Percentiles rank a stretch among this genome's conserved stretches.
phyloP scores from a whole-genome alignment of 2,797 vertebrate species.

The Echeneis naucrates region DNA sequence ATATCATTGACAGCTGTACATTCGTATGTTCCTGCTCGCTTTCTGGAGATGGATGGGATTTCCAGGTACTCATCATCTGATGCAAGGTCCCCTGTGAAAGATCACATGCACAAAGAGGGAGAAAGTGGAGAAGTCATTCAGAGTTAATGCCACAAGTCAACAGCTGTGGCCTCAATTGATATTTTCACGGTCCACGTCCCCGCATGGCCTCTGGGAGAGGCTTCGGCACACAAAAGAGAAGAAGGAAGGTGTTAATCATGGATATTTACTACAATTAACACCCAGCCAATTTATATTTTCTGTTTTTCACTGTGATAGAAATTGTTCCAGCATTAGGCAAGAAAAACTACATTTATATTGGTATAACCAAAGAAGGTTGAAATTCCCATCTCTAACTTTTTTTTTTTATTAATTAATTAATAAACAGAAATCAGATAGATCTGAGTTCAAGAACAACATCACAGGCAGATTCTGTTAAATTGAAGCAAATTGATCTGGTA shows the following conservation, averaged over 20 bases:
- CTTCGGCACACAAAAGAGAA: neutral
- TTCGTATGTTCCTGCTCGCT: conserved; percentile 83
- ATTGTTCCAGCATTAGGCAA: neutral
- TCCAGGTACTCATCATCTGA: conserved; percentile 86
- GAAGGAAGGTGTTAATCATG: conserved; percentile 12
- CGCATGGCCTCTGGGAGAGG: neutral
- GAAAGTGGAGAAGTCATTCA: conserved; percentile 44
- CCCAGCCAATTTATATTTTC: neutral
- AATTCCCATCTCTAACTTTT: neutral
- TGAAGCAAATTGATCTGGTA: neutral
- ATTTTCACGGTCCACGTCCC: conserved; percentile 9
- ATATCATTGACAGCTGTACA: conserved; percentile 87
- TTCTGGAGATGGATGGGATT: conserved; percentile 83
- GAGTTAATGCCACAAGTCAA: conserved; percentile 44
- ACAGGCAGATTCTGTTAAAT: conserved; percentile 11
- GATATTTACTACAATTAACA: conserved; percentile 4
- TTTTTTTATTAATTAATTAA: too few relatives aligned
- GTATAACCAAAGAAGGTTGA: neutral
- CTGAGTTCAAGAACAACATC: neutral
- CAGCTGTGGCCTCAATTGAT: conserved; percentile 41
- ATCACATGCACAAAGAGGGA: conserved; percentile 38
- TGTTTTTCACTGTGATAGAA: neutral
- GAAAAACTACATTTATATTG: neutral
- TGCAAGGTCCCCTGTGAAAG: conserved; percentile 72
- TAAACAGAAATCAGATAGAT: conserved; percentile 6